phyloP scores from a whole-genome alignment of 2,888 invertebrate species.

The Geotrupes spiniger region DNA sequence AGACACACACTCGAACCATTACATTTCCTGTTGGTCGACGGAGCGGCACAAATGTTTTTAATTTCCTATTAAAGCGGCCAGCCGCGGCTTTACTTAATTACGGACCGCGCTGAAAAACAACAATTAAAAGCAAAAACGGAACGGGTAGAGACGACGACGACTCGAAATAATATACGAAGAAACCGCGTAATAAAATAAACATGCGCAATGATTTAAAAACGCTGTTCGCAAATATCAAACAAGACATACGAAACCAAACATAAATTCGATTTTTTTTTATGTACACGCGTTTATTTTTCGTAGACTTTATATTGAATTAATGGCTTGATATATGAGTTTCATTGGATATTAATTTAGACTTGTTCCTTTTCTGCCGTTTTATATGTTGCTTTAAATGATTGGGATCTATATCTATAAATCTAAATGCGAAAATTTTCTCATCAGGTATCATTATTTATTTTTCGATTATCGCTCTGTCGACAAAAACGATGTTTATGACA shows the following conservation, averaged over 20 bases:
- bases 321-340: slow-evolving; percentile 3
- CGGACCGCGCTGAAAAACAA: slow-evolving; percentile 9
- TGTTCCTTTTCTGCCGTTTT: not conserved
- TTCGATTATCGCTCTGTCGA: too few relatives aligned
- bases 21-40: slow-evolving; percentile 13
- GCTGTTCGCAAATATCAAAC: slow-evolving; percentile 4
- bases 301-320: slow-evolving; percentile 5
- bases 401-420: not conserved
- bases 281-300: slow-evolving; percentile 2
- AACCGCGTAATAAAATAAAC: slow-evolving; percentile 4
- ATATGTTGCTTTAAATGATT: slow-evolving; percentile 1
- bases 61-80: slow-evolving; percentile 15
- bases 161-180: slow-evolving; percentile 1
- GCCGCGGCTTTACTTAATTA: slow-evolving; percentile 17
- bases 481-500: too few relatives aligned
- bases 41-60: slow-evolving; percentile 19
- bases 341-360: slow-evolving; percentile 4
- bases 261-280: not conserved
- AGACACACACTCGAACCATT: slow-evolving; percentile 4
- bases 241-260: not conserved
- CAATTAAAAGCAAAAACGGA: slow-evolving; percentile 1
- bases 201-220: slow-evolving; percentile 2
- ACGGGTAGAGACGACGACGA: not conserved
- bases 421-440: too few relatives aligned
- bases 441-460: too few relatives aligned